These are phyloP conservation scores for Coendou prehensilis DNA, from an alignment of 2,797 vertebrate species.

Conservation along the genomic window DNA sequence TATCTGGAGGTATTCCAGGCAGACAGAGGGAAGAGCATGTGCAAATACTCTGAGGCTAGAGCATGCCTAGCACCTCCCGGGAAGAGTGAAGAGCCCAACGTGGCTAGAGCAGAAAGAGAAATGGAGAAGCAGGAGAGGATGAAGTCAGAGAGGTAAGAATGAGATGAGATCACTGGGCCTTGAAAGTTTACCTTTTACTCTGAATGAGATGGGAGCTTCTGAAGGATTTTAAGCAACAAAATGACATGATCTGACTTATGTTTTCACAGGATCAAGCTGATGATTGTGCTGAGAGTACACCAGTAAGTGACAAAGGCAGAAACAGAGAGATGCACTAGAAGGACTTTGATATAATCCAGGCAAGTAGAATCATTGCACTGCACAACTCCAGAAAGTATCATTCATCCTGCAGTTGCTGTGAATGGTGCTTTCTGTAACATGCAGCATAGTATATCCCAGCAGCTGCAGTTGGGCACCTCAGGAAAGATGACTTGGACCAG, in stretches of 20 bases:
- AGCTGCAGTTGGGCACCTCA: background rate
- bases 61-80: background rate
- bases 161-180: background rate
- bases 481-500: background rate
- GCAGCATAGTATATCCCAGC: background rate
- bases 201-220: conserved; percentile 34
- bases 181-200: background rate
- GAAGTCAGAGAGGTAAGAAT: conserved; percentile 23
- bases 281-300: background rate
- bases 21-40: background rate
- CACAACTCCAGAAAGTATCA: background rate
- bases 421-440: conserved; percentile 25
- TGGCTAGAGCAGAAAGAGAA: conserved; percentile 12
- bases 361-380: background rate
- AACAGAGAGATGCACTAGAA: background rate
- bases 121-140: background rate
- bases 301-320: background rate
- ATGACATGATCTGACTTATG: conserved; percentile 4
- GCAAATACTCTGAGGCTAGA: background rate
- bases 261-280: conserved; percentile 30
- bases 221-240: conserved; percentile 31
- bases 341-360: background rate
- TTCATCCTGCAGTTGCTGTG: background rate
- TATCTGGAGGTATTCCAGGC: background rate
- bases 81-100: background rate